Conservation (phyloP, 2,797 vertebrate genomes). For the Phrynocephalus vlangalii region DNA sequence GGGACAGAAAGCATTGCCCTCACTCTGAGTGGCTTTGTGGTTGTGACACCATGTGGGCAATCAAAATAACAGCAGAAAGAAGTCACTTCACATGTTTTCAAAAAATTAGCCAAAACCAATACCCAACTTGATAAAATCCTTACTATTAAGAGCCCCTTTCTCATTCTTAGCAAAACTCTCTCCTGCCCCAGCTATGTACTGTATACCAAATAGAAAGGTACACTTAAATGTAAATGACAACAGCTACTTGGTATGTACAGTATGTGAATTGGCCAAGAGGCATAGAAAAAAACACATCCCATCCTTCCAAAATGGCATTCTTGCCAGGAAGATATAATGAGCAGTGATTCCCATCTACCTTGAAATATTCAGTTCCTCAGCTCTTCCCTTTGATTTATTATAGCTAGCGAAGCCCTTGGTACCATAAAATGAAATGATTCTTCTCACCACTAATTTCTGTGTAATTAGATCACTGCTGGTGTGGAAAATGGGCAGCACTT, state of each 20-base stretch:
- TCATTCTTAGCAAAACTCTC: not conserved
- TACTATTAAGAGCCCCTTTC: too few species aligned
- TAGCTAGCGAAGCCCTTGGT: constrained; percentile 62
- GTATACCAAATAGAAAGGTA: not conserved
- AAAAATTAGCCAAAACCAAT: too few species aligned
- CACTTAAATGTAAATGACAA: not conserved
- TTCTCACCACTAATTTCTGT: constrained; percentile 77
- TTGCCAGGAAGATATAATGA: not conserved
- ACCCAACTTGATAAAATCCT: too few species aligned
- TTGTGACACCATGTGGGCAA: not conserved
- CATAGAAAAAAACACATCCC: not conserved
- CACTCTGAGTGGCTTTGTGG: not conserved
- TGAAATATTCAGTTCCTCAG: not conserved
- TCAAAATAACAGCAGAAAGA: not conserved
- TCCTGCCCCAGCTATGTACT: not conserved
- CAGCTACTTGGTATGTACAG: not conserved
- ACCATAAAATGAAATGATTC: constrained; percentile 75
- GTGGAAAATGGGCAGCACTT: constrained; percentile 68
- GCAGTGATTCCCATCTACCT: not conserved
- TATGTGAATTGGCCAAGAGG: not conserved
- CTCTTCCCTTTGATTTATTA: constrained; percentile 68
- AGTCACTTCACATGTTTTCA: not conserved
- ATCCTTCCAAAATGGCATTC: not conserved
- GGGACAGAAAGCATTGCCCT: not conserved
- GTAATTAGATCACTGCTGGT: constrained; percentile 75